Percentiles rank a stretch among this genome's conserved stretches.
Conservation (phyloP, 2,113 vertebrate genomes). For the Corythoichthys intestinalis region DNA sequence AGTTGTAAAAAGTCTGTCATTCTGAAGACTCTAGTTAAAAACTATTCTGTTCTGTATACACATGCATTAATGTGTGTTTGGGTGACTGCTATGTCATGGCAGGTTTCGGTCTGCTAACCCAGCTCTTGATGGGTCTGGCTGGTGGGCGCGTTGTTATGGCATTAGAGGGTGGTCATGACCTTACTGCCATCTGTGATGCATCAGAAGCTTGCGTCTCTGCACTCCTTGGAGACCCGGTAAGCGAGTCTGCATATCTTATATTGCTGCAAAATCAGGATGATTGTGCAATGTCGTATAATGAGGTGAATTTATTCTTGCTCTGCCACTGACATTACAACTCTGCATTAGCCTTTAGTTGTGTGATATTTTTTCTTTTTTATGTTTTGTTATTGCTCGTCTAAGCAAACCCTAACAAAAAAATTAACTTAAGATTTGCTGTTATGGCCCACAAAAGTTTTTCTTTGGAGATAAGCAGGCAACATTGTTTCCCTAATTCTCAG, state of each 20-base stretch:
- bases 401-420: not conserved
- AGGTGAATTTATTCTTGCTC: not conserved
- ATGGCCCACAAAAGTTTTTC: not conserved
- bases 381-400: not conserved
- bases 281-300: not conserved
- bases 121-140: conserved; percentile 63
- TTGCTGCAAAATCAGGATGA: not conserved
- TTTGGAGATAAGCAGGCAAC: not conserved
- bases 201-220: conserved; percentile 61
- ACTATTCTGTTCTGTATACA: not conserved
- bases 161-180: conserved; percentile 65
- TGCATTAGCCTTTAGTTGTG: not conserved
- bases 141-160: conserved; percentile 65
- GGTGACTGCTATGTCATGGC: not conserved
- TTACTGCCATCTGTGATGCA: conserved; percentile 67
- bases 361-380: not conserved
- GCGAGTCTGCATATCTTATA: conserved; percentile 1
- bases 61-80: conserved; percentile 2
- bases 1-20: not conserved
- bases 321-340: not conserved
- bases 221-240: conserved; percentile 61
- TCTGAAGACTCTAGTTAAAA: not conserved
- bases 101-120: conserved; percentile 64
- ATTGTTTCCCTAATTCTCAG: too few relatives aligned
- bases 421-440: not conserved